Base-by-base conservation (phyloP, 2,888 invertebrate genomes). In the Tuberolachnus salignus region DNA sequence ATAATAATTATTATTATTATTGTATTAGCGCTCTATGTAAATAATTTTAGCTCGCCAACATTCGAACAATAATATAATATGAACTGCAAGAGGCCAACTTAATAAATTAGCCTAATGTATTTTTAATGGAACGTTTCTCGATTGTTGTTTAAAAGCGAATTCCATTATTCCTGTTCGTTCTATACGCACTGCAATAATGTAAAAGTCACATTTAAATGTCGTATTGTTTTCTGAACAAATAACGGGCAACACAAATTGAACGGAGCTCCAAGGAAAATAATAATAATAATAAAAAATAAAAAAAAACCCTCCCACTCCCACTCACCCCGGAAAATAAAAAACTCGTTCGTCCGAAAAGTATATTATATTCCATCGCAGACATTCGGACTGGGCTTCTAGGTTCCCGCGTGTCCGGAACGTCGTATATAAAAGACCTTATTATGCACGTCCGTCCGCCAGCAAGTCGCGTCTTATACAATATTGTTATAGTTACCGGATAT, bases 61-160 rank as follows among this genome's bases (percentile, higher is more conserved):
- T 6, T 6, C 53, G 6, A 53, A 53, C 21, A 13, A 44, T 13
- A 59, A 72, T 46, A 72, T 34, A 34, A 34, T 34, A 34, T 59
- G 46, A 72, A 61, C 23, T 11, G 9, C 55, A 26, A 21, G 63
- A 23, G 34, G 34, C 34, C 3, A 63, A 63, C 53, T 74, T 44
- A 74, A 74, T 74, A 59, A 75, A 57, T 67, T 49, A 67, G 57
- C 21, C 66, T 75, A 75, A 75, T 75, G 75, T 57, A 67, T 67
- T 75, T 75, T 66, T 75, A 75, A 75, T 75, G 75, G 66, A 67
- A 75, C 67, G 64, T 55, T 75, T 53, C 34, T 63, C 74, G 19
- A 75, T 75, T 64, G 55, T 74, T 55, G 64, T 74, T 74, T 23
- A 55, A 63, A 51, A 51, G 34, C 14, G 34, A 74, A 66, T 57